A percentile compares a stretch with the other conserved stretches of the same genome.
Conservation (phyloP, 1,140 invertebrate species). For the Lasioglossum baleicum region DNA sequence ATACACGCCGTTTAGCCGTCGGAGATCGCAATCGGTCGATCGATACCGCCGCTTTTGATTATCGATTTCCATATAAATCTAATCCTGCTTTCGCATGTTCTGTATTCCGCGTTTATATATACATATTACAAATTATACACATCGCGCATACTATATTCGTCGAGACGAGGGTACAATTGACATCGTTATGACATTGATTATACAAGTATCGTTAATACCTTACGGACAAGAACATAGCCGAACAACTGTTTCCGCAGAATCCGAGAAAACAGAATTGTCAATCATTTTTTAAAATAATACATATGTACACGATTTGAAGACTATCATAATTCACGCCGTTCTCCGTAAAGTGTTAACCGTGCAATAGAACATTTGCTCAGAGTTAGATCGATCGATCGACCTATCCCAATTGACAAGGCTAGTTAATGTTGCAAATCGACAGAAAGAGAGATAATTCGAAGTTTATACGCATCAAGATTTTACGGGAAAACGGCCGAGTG, state of each 20-base stretch:
- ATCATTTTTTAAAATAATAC: too few species aligned
- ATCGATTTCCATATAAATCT: slow-evolving; percentile 25
- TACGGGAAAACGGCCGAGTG: too few species aligned
- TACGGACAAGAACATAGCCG: slow-evolving; percentile 1
- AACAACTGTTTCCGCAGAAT: background rate
- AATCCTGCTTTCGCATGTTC: slow-evolving; percentile 5
- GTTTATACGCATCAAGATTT: background rate
- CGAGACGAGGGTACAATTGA: slow-evolving; percentile 39
- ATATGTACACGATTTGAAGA: background rate
- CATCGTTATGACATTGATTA: slow-evolving; percentile 41
- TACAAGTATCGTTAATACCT: slow-evolving; percentile 1
- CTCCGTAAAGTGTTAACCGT: slow-evolving; percentile 24
- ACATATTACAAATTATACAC: slow-evolving; percentile 26
- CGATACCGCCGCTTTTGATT: slow-evolving; percentile 31
- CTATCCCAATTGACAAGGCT: background rate
- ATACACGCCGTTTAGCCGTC: background rate
- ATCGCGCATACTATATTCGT: slow-evolving; percentile 1
- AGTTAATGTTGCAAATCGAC: slow-evolving; percentile 13
- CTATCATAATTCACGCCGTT: background rate
- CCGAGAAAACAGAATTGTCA: too few species aligned
- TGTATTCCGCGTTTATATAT: slow-evolving; percentile 1
- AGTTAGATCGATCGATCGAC: slow-evolving; percentile 26
- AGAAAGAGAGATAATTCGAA: background rate
- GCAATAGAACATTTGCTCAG: slow-evolving; percentile 8
- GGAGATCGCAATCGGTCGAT: slow-evolving; percentile 23